Evolutionary conservation across 2,113 vertebrate genomes (phyloP).

Genomic region (Callochromis pleurospilus): DNA sequence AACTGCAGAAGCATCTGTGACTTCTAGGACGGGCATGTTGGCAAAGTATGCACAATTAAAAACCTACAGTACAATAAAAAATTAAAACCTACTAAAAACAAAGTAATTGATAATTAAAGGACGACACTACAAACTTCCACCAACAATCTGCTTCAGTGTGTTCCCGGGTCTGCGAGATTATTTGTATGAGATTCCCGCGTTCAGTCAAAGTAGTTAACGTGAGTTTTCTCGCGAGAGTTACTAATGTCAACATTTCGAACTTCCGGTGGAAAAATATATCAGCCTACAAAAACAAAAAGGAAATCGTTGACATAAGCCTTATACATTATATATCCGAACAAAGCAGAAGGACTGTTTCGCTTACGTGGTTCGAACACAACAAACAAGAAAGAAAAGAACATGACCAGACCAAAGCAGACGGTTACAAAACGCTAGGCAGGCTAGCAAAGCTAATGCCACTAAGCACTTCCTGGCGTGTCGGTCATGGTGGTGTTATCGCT

Average conservation of each 20-base stretch:
- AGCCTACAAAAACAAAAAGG: neutral
- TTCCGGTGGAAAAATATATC: neutral
- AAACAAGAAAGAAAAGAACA: neutral
- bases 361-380: neutral
- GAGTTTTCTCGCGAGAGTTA: slow-evolving; percentile 15
- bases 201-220: neutral
- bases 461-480: neutral
- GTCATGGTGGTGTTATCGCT: neutral
- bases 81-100: neutral
- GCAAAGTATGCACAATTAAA: neutral
- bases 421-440: neutral
- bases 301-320: neutral
- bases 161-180: neutral
- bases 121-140: neutral
- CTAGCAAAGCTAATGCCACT: neutral
- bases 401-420: neutral
- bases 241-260: neutral
- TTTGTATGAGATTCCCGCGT: slow-evolving; percentile 1
- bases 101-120: neutral
- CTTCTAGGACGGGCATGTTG: slow-evolving; percentile 78
- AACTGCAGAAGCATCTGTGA: neutral
- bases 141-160: neutral
- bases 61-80: neutral
- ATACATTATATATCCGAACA: neutral
- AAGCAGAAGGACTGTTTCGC: neutral